Percentiles rank a stretch among this genome's conserved stretches.
Conservation (phyloP, 2,113 vertebrate genomes). For the Neoarius graeffei region DNA sequence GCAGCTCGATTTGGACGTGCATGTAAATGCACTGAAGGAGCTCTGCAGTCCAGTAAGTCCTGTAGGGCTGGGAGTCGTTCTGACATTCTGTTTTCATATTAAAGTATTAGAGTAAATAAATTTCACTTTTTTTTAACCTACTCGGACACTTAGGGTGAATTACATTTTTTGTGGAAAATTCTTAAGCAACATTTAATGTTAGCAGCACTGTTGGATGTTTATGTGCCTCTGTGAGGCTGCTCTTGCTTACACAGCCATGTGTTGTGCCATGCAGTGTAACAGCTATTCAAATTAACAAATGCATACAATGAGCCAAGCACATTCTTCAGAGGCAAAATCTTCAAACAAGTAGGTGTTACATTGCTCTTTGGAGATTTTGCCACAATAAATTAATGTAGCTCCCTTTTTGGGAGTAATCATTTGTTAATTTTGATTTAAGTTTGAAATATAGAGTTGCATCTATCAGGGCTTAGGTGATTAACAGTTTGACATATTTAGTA, state of each 20-base stretch:
- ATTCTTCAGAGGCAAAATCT: background rate
- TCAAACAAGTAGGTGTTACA: background rate
- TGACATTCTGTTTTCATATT: background rate
- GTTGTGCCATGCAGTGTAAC: constrained; percentile 2
- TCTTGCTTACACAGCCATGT: background rate
- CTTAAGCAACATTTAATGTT: background rate
- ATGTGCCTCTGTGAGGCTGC: background rate
- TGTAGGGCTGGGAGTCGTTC: no score
- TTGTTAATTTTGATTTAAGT: background rate
- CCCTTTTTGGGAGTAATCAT: background rate
- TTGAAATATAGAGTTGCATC: background rate
- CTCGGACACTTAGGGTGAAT: background rate
- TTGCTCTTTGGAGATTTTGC: background rate
- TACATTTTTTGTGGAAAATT: background rate
- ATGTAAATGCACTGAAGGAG: no score
- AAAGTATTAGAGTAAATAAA: background rate
- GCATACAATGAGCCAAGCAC: constrained; percentile 3
- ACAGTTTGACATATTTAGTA: background rate
- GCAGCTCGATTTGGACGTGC: no score
- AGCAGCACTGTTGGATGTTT: constrained; percentile 17
- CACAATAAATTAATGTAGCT: background rate
- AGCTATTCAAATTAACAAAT: constrained; percentile 17
- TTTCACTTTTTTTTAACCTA: background rate
- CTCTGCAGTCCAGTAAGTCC: no score
- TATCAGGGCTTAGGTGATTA: background rate